These are phyloP conservation scores for Urocynchramus pylzowi DNA, from an alignment of 2,113 vertebrate species.

Conservation along the genomic window DNA sequence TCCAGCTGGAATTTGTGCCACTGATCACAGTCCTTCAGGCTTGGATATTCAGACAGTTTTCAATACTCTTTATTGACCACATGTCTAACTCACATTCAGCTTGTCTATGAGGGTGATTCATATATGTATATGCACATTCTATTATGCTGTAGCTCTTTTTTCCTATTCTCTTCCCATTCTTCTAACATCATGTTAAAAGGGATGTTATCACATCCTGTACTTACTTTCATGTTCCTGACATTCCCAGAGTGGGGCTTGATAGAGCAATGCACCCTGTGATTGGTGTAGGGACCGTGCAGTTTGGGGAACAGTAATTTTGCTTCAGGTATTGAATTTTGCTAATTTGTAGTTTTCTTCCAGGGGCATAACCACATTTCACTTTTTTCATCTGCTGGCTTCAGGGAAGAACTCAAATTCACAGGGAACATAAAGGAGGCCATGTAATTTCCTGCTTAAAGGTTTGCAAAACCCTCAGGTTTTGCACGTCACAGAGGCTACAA, in stretches of 20 bases:
- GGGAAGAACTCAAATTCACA: neutral
- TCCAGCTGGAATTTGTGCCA: neutral
- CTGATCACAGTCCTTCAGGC: neutral
- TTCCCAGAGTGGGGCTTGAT: neutral
- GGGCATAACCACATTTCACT: neutral
- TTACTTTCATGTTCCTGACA: neutral
- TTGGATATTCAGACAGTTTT: neutral
- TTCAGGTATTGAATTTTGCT: neutral
- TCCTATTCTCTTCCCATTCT: neutral
- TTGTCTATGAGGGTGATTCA: neutral
- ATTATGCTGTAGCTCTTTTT: neutral
- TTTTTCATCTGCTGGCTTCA: neutral
- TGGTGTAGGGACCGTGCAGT: neutral
- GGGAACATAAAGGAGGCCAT: neutral
- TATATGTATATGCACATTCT: neutral
- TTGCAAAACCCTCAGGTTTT: neutral
- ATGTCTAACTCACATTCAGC: neutral
- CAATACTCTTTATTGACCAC: neutral
- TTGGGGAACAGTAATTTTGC: neutral
- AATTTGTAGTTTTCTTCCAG: neutral
- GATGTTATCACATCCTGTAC: neutral
- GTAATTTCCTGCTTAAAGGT: neutral
- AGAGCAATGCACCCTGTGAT: neutral
- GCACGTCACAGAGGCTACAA: neutral
- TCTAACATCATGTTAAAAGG: neutral